Evolutionary conservation across 2,113 vertebrate species (phyloP).

Genomic region (Entelurus aequoreus): DNA sequence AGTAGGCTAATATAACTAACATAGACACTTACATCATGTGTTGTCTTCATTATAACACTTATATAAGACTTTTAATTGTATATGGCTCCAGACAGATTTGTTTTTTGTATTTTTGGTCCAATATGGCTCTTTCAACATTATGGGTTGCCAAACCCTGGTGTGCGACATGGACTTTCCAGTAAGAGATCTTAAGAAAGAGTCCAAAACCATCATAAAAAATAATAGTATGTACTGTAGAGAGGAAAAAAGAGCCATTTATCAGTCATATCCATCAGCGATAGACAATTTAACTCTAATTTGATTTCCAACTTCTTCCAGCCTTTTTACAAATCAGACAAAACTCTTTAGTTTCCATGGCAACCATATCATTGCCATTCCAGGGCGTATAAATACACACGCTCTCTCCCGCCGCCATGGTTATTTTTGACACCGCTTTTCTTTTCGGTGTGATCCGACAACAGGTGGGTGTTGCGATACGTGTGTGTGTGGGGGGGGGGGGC

Average conservation of each 20-base stretch:
- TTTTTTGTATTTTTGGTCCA: no score
- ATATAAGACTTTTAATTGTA: no score
- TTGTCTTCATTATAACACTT: no score
- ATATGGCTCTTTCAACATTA: no score
- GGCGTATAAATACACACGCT: slow-evolving; percentile 31
- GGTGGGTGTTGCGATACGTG: slow-evolving; percentile 40
- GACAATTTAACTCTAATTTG: slow-evolving; percentile 20
- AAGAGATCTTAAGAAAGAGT: not conserved
- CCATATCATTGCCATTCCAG: slow-evolving; percentile 37
- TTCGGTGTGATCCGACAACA: slow-evolving; percentile 46
- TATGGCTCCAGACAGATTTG: no score
- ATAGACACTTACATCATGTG: no score
- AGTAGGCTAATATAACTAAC: no score
- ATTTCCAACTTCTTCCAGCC: slow-evolving; percentile 42
- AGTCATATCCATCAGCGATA: not conserved
- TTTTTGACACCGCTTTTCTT: slow-evolving; percentile 54
- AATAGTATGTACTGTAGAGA: not conserved
- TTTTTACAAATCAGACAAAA: slow-evolving; percentile 56
- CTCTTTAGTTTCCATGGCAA: slow-evolving; percentile 70
- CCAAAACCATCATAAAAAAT: not conserved
- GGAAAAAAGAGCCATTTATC: no score
- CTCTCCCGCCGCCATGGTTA: slow-evolving; percentile 30
- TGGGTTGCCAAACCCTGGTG: not conserved
- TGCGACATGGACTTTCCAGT: not conserved
- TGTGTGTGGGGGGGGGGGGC: no score